These are phyloP conservation scores for Troides oblongomaculatus DNA, from an alignment of 2,888 invertebrate genomes.

Conservation along the genomic window DNA sequence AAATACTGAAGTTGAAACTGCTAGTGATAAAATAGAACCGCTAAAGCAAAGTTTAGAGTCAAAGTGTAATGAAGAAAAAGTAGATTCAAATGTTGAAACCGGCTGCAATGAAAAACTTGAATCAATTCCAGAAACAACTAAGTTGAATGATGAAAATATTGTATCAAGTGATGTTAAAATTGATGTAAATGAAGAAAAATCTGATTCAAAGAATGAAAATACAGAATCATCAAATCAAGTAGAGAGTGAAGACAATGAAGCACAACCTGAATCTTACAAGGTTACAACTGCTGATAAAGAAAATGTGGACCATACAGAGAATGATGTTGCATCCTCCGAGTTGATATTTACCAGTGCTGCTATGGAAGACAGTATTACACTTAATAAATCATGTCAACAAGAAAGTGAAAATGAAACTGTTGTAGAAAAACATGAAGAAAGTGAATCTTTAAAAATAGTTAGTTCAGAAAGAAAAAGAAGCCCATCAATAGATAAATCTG, in stretches of 20 bases:
- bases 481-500: constrained; percentile 59
- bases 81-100: constrained; percentile 16
- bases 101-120: constrained; percentile 2
- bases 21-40: constrained; percentile 22
- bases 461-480: constrained; percentile 52
- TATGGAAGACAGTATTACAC: constrained; percentile 8
- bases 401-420: constrained; percentile 30
- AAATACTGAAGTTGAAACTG: constrained; percentile 35
- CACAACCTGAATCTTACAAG: constrained; percentile 2
- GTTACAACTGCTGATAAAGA: constrained; percentile 1
- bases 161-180: constrained; percentile 1
- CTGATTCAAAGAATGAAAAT: neutral
- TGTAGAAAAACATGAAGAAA: constrained; percentile 34
- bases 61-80: constrained; percentile 8
- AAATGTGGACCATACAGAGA: neutral
- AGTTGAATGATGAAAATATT: neutral
- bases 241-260: neutral
- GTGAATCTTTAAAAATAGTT: constrained; percentile 42
- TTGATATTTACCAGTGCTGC: neutral
- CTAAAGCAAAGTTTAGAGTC: constrained; percentile 31
- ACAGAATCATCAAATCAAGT: neutral
- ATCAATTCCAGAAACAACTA: neutral
- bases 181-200: neutral
- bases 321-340: neutral
- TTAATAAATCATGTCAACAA: constrained; percentile 41